phyloP scores from a whole-genome alignment of 1,140 invertebrate species.

The Piezodorus guildinii region DNA sequence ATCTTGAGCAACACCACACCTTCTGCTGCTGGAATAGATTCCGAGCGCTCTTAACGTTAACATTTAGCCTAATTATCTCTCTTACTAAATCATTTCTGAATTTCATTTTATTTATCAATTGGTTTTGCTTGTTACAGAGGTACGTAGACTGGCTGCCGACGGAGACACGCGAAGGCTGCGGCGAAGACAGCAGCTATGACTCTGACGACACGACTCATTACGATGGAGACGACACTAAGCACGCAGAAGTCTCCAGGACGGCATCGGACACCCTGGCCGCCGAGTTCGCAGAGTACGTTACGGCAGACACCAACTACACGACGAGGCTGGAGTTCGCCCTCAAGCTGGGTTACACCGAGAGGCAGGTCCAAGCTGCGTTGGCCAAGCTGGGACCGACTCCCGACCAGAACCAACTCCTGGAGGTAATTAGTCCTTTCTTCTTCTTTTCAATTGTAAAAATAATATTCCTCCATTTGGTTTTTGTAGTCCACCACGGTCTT shows the following conservation, averaged over 20 bases:
- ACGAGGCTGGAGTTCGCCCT: constrained; percentile 63
- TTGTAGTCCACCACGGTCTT: no score
- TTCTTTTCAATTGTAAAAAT: no score
- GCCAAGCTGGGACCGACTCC: constrained; percentile 71
- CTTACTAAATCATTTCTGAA: no score
- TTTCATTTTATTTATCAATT: background rate
- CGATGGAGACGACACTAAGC: constrained; percentile 35
- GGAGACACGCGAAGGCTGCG: constrained; percentile 38
- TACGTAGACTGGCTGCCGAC: constrained; percentile 42
- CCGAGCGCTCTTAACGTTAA: no score
- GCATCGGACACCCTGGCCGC: constrained; percentile 69
- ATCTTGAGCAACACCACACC: no score
- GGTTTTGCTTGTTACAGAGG: constrained; percentile 36
- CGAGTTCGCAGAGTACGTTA: constrained; percentile 67
- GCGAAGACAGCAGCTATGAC: constrained; percentile 76
- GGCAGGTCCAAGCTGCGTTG: constrained; percentile 68
- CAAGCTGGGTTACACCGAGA: constrained; percentile 84
- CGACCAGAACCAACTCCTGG: constrained; percentile 75
- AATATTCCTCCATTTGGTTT: no score
- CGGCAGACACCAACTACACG: constrained; percentile 36
- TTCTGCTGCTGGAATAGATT: no score
- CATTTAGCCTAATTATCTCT: no score
- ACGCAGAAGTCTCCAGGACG: constrained; percentile 66
- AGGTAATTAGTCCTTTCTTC: constrained; percentile 34
- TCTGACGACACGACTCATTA: constrained; percentile 67